Conservation (phyloP, 1,140 invertebrate genomes). For the Pseudomyrmex sp. region DNA sequence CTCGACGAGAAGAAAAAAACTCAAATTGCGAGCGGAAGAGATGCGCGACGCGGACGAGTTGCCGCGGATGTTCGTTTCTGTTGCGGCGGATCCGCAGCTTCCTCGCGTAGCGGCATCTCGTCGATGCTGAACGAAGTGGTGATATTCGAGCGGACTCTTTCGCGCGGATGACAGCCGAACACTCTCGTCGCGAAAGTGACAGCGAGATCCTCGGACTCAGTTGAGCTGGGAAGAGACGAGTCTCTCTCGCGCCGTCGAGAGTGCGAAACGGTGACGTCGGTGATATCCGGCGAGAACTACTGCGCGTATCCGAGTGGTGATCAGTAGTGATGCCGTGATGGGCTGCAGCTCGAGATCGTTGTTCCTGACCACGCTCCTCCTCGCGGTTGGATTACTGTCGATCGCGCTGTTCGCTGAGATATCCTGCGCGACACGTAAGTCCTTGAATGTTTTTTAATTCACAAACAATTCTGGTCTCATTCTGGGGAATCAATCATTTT, state of each 20-base stretch:
- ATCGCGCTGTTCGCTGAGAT: conserved; percentile 76
- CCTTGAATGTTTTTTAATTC: background rate
- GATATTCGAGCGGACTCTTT: conserved; percentile 51
- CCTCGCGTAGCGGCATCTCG: conserved; percentile 22
- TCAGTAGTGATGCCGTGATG: conserved; percentile 84
- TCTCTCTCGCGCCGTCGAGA: conserved; percentile 42
- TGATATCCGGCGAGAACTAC: conserved; percentile 63
- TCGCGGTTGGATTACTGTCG: conserved; percentile 80
- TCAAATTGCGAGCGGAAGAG: background rate
- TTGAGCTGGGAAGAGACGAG: conserved; percentile 65
- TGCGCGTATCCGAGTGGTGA: conserved; percentile 69
- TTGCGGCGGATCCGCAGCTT: conserved; percentile 45
- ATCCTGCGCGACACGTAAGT: conserved; percentile 80
- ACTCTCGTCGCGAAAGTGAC: conserved; percentile 61
- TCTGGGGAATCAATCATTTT: no score
- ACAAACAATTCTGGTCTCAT: background rate
- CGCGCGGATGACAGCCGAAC: conserved; percentile 65
- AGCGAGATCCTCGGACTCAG: conserved; percentile 54
- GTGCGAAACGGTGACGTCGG: conserved; percentile 54
- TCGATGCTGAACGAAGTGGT: conserved; percentile 59
- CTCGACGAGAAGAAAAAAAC: background rate
- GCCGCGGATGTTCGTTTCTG: conserved; percentile 41
- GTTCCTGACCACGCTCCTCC: conserved; percentile 80
- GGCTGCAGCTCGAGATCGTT: conserved; percentile 82
- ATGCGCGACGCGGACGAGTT: conserved; percentile 58